These are phyloP conservation scores for Leptonema lineaticorne DNA, from an alignment of 1,140 invertebrate species.

Conservation along the genomic window DNA sequence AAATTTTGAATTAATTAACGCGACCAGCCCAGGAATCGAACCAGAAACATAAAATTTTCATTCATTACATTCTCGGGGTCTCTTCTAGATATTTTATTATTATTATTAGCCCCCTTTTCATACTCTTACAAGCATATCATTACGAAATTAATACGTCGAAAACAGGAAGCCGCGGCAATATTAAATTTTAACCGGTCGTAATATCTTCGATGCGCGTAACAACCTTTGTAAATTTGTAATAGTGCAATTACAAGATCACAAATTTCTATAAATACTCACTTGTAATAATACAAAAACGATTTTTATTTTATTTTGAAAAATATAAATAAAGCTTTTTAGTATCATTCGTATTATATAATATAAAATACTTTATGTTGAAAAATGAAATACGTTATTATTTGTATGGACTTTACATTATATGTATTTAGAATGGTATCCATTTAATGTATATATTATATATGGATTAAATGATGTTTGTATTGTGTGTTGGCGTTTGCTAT, in stretches of 20 bases:
- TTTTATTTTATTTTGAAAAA: too few species aligned
- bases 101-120: slow-evolving; percentile 9
- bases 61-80: background rate
- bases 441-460: too few species aligned
- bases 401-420: too few species aligned
- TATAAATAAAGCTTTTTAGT: too few species aligned
- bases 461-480: background rate
- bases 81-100: background rate
- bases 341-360: too few species aligned
- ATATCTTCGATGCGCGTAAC: slow-evolving; percentile 13
- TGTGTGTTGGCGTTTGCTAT: background rate
- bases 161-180: slow-evolving; percentile 19
- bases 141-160: slow-evolving; percentile 21
- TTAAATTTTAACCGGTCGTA: slow-evolving; percentile 25
- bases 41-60: slow-evolving; percentile 3
- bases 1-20: too few species aligned
- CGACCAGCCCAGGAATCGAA: too few species aligned
- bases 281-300: too few species aligned
- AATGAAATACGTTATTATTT: too few species aligned
- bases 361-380: too few species aligned
- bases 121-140: background rate
- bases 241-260: slow-evolving; percentile 9
- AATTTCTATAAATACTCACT: too few species aligned
- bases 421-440: too few species aligned
- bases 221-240: slow-evolving; percentile 20